These are phyloP conservation scores for Aphidius gifuensis DNA, from an alignment of 1,140 invertebrate species.

Conservation along the genomic window DNA sequence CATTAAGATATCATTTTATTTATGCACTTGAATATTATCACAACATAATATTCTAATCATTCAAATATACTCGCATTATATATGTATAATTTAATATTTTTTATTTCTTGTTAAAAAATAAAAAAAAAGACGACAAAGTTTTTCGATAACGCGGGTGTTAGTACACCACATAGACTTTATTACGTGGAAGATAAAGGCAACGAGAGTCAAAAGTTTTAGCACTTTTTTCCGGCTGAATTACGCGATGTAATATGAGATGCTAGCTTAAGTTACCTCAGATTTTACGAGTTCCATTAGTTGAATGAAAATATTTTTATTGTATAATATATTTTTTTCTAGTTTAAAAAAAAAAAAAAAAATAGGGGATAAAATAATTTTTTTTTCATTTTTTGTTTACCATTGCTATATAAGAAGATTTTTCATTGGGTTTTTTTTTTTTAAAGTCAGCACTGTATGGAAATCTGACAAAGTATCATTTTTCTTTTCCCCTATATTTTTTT, in stretches of 20 bases:
- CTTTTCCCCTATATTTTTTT: too few species aligned
- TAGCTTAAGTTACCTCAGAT: conserved; percentile 5
- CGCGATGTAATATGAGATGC: conserved; percentile 37
- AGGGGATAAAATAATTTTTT: background rate
- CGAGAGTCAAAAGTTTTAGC: conserved; percentile 41
- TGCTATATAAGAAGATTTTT: conserved; percentile 13
- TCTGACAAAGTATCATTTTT: too few species aligned
- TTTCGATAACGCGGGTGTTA: conserved; percentile 5
- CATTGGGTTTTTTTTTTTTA: background rate
- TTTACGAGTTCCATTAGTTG: too few species aligned
- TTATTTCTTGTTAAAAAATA: conserved; percentile 1
- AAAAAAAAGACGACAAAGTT: conserved; percentile 22
- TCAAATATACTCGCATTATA: too few species aligned
- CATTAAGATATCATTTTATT: too few species aligned
- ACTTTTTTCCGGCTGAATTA: conserved; percentile 33
- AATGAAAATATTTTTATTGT: background rate
- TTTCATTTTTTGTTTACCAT: background rate
- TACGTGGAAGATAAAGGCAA: conserved; percentile 39
- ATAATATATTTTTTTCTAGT: background rate
- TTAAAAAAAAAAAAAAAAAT: conserved; percentile 1
- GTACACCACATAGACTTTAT: conserved; percentile 33
- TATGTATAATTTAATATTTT: background rate
- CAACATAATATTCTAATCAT: too few species aligned
- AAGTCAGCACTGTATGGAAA: too few species aligned
- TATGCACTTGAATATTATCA: too few species aligned